phyloP scores from a whole-genome alignment of 2,113 vertebrate species.

The Myrmophylax atrothorax region DNA sequence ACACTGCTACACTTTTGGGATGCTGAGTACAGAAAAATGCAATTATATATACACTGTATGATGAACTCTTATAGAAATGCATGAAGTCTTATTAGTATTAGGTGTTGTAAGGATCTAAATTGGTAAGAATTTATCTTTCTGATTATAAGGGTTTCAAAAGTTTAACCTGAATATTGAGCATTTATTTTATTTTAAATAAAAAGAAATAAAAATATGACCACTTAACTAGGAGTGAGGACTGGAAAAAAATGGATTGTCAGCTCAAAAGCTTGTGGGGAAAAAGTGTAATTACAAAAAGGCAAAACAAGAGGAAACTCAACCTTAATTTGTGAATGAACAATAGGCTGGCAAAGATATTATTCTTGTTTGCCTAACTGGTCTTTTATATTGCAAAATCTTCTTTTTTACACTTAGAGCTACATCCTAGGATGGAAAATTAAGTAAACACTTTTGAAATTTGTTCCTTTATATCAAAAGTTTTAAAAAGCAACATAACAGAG shows the following conservation, averaged over 20 bases:
- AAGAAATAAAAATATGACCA: not conserved
- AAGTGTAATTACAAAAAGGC: not conserved
- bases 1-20: not conserved
- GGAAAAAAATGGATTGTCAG: not conserved
- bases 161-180: not conserved
- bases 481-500: not conserved
- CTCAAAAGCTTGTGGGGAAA: not conserved
- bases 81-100: not conserved
- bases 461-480: not conserved
- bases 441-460: not conserved
- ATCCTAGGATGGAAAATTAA: not conserved
- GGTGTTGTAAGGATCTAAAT: not conserved
- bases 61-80: not conserved
- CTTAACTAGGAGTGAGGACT: not conserved
- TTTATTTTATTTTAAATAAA: not conserved
- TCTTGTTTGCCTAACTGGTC: not conserved
- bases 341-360: not conserved
- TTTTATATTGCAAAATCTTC: not conserved
- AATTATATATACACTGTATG: not conserved
- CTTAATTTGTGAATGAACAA: conserved; percentile 9
- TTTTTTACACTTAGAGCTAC: not conserved
- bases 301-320: not conserved
- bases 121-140: not conserved
- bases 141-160: not conserved
- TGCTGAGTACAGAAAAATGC: not conserved